Conservation (phyloP, 2,797 vertebrate species). For the Ctenopoma kingsleyae region DNA sequence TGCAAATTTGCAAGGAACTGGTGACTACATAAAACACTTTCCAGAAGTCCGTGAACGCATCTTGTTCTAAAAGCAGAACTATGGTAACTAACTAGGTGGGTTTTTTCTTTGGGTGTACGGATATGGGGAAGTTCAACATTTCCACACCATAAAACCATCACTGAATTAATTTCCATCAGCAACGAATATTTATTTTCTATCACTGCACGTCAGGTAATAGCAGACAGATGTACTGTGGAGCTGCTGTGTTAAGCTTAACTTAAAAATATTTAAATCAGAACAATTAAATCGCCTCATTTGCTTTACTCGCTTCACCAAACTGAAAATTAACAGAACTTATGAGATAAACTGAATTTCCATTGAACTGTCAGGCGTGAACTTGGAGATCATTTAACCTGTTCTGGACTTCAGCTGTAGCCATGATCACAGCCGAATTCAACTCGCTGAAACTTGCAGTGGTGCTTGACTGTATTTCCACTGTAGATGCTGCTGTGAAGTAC, state of each 20-base stretch:
- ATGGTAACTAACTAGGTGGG: background rate
- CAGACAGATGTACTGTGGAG: conserved; percentile 5
- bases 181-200: background rate
- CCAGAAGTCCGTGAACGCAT: background rate
- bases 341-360: background rate
- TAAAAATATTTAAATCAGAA: background rate
- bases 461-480: background rate
- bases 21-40: background rate
- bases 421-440: background rate
- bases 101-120: background rate
- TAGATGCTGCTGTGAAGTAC: background rate
- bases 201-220: background rate
- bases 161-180: background rate
- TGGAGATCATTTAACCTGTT: background rate
- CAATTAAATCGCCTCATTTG: background rate
- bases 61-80: background rate
- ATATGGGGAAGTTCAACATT: background rate
- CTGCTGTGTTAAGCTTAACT: background rate
- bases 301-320: no score
- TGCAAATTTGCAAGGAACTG: background rate
- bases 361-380: background rate
- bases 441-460: background rate
- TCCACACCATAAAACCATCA: background rate
- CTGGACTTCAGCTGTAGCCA: no score
- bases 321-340: background rate